Percentiles rank a stretch among this genome's conserved stretches.
These are phyloP conservation scores for Aphelinus certus DNA, from an alignment of 1,140 invertebrate genomes.

Conservation along the genomic window DNA sequence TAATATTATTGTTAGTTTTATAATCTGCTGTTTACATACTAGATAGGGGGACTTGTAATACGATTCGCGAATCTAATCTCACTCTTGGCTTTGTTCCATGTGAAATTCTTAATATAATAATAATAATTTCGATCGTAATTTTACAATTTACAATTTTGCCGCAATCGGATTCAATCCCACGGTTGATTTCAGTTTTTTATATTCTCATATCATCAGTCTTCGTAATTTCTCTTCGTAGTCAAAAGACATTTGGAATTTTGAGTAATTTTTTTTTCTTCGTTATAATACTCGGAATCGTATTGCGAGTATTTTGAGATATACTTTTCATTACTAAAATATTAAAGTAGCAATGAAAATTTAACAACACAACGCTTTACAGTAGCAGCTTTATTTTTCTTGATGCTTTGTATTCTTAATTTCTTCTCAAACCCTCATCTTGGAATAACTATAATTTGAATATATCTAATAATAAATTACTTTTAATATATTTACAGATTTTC, in stretches of 20 bases:
- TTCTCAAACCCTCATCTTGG: slow-evolving; percentile 1
- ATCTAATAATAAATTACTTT: slow-evolving; percentile 35
- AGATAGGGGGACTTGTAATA: slow-evolving; percentile 37
- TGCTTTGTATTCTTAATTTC: slow-evolving; percentile 20
- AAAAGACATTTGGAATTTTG: slow-evolving; percentile 29
- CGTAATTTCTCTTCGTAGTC: slow-evolving; percentile 34
- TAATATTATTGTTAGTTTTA: slow-evolving; percentile 30
- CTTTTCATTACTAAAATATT: slow-evolving; percentile 34
- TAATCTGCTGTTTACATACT: slow-evolving; percentile 25
- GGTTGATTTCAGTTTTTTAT: slow-evolving; percentile 22
- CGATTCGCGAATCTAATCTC: slow-evolving; percentile 25
- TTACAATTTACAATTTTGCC: slow-evolving; percentile 3
- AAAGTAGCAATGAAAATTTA: slow-evolving; percentile 40
- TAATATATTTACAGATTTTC: slow-evolving; percentile 30
- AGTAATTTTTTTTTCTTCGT: slow-evolving; percentile 10
- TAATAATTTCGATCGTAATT: slow-evolving; percentile 4
- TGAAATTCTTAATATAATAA: slow-evolving; percentile 1
- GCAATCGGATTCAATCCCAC: slow-evolving; percentile 20
- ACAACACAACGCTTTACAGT: slow-evolving; percentile 31
- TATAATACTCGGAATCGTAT: slow-evolving; percentile 37
- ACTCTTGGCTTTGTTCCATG: background rate
- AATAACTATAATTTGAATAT: slow-evolving; percentile 35
- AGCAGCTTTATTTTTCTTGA: slow-evolving; percentile 11
- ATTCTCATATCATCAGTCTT: slow-evolving; percentile 34
- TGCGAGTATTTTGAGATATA: slow-evolving; percentile 34